Conservation (phyloP, 2,797 vertebrate species). For the Propithecus deckenii region DNA sequence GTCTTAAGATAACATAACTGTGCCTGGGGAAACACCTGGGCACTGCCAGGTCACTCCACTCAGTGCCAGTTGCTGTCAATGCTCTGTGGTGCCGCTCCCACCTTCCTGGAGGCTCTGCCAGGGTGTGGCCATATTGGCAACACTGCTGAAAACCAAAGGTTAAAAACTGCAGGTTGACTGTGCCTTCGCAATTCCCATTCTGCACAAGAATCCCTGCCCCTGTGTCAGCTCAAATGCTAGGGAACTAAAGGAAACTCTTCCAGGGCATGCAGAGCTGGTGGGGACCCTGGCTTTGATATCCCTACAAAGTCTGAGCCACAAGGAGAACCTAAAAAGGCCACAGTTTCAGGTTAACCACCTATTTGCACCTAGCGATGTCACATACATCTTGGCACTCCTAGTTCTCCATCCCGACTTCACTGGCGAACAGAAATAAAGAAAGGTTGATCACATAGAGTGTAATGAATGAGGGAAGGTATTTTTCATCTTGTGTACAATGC, state of each 20-base stretch:
- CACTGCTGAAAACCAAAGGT: not conserved
- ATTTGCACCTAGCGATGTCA: not conserved
- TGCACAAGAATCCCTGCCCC: not conserved
- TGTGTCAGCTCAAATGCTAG: rapidly evolving
- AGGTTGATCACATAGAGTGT: rapidly evolving
- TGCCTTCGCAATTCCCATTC: not conserved
- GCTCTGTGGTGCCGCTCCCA: not conserved
- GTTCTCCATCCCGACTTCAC: not conserved
- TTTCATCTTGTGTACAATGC: not conserved
- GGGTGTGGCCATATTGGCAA: not conserved
- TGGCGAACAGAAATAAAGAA: not conserved
- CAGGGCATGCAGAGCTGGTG: rapidly evolving
- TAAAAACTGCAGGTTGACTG: no score
- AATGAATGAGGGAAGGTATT: not conserved
- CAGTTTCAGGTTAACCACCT: not conserved
- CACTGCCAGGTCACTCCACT: not conserved
- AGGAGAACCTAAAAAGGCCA: not conserved
- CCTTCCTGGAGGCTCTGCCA: not conserved
- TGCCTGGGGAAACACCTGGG: rapidly evolving
- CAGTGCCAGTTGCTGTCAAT: rapidly evolving
- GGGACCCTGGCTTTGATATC: no score
- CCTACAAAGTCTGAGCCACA: not conserved
- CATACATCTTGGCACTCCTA: not conserved
- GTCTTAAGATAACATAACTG: not conserved
- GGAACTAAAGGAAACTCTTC: not conserved